Conservation (phyloP, 2,113 vertebrate genomes). For the Diadophis punctatus region DNA sequence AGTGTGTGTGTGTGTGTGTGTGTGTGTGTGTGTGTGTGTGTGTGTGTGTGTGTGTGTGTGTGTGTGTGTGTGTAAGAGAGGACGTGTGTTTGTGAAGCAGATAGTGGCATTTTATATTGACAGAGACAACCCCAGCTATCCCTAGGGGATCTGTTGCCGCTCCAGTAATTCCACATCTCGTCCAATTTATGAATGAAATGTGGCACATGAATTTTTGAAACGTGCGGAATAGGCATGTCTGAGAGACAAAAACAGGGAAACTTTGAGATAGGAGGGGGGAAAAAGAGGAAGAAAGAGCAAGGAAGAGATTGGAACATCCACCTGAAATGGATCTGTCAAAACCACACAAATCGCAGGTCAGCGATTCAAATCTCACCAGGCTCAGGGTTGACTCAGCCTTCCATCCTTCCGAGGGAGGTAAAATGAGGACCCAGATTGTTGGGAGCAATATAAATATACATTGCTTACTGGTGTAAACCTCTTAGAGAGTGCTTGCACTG, state of each 20-base stretch:
- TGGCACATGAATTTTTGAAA: slow-evolving; percentile 54
- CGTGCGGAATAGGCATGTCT: not conserved
- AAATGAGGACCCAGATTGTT: too few species aligned
- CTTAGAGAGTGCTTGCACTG: too few species aligned
- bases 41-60: not conserved
- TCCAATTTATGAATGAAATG: slow-evolving; percentile 58
- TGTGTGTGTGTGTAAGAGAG: not conserved
- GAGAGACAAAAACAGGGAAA: not conserved
- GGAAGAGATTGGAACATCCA: slow-evolving; percentile 22
- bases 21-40: not conserved
- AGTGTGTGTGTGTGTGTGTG: not conserved
- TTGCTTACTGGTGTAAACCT: too few species aligned
- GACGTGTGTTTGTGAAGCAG: not conserved
- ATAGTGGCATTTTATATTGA: slow-evolving; percentile 48
- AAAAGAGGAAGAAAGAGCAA: not conserved
- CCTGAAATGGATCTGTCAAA: slow-evolving; percentile 24
- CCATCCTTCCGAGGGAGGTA: too few species aligned
- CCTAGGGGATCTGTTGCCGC: slow-evolving; percentile 48
- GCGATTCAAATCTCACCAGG: too few species aligned
- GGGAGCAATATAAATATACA: too few species aligned
- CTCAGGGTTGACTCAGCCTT: too few species aligned
- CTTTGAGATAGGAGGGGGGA: not conserved
- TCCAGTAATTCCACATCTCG: slow-evolving; percentile 56
- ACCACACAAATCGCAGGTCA: not conserved
- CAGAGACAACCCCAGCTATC: slow-evolving; percentile 49